phyloP scores from a whole-genome alignment of 2,888 invertebrate species.

The Microctonus aethiopoides region DNA sequence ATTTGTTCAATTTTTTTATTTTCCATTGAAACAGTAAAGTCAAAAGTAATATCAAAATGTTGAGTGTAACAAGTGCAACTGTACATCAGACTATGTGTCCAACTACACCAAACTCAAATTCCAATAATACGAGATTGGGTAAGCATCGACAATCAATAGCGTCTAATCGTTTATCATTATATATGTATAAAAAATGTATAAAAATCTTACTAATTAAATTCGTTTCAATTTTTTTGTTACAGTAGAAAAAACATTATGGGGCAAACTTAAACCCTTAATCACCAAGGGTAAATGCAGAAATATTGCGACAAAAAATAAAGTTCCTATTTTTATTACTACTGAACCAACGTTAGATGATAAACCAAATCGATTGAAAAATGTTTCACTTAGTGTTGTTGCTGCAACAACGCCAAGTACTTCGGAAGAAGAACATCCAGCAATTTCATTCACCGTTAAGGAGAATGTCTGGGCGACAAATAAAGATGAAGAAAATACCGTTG shows the following conservation, averaged over 20 bases:
- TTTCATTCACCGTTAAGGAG: background rate
- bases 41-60: slow-evolving; percentile 29
- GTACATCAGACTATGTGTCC: slow-evolving; percentile 39
- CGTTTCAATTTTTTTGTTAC: background rate
- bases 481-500: background rate
- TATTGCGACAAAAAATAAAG: background rate
- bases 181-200: background rate
- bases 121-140: slow-evolving; percentile 23
- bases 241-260: background rate
- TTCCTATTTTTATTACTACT: background rate
- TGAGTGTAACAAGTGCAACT: slow-evolving; percentile 38
- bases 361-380: background rate
- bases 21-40: background rate
- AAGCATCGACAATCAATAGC: background rate
- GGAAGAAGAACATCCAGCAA: background rate
- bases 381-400: background rate
- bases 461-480: background rate
- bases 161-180: background rate
- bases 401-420: background rate
- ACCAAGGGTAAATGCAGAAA: background rate
- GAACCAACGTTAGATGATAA: background rate
- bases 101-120: slow-evolving; percentile 35
- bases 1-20: background rate
- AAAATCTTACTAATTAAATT: background rate
- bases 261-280: background rate